Evolutionary conservation across 2,113 vertebrate species (phyloP), one percentile per base, ranked within the genome.

Genomic region (Microtus montanus): DNA sequence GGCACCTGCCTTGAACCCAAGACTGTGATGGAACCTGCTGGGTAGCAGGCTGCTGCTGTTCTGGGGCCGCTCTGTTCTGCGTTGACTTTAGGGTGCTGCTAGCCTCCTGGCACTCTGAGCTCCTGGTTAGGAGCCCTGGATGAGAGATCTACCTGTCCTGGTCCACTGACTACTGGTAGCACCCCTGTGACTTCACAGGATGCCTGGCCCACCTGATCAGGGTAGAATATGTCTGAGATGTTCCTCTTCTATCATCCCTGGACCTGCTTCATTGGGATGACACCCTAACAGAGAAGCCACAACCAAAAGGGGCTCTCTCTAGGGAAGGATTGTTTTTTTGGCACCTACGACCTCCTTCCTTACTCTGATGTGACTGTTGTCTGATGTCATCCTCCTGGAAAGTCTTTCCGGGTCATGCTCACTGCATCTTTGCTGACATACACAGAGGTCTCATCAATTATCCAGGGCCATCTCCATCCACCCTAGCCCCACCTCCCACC

Each of bases 381-480:
- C 35, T 82, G 20, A 4, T 22, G 41, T 24, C 61, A 41, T 66
- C n/a, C 44, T 84, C 71, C 41, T 20, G 49, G 75, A 47, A 82
- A 9, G 73, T 96, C 84, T 58, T 93, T 83, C 92, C 75, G n/a
- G 94, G 75, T 75, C 78, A 70, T 87, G 24, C 22, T 80, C 17
- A 26, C 14, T 41, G 49, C 30, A 1, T 88, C 79, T 20, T 58
- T 5, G 22, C 44, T 73, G 7, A 54, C 13, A 4, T 13, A 26
- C 74, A 5, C 28, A 3, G 82, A 66, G 87, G 22, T 70, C 33
- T 28, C 35, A 0, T 2, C 24, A 19, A 5, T 7, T 30, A 8
- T 44, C 14, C n/a, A 30, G 2, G 35, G 35, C 22, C 28, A 49
- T 63, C 7, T 33, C 5, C 19, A 35, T 49, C 38, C 80, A 15